Percentiles rank a stretch among this genome's conserved stretches.
These are phyloP conservation scores for Xanthia togata DNA, from an alignment of 2,888 invertebrate species.

Conservation along the genomic window DNA sequence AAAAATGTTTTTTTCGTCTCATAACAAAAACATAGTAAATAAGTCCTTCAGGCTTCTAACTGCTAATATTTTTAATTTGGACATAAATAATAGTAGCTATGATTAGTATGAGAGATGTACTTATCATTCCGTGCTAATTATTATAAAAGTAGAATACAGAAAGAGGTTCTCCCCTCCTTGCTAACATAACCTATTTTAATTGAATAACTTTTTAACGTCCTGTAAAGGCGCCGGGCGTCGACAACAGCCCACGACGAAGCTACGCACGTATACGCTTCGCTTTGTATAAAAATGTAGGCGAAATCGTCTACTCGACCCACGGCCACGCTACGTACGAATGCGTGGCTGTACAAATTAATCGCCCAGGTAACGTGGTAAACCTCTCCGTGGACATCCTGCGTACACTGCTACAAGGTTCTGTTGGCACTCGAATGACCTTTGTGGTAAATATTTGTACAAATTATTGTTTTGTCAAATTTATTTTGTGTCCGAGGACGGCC, in stretches of 20 bases:
- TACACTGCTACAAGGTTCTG: too few species aligned
- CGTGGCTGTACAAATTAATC: background rate
- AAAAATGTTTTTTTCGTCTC: background rate
- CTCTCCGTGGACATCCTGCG: too few species aligned
- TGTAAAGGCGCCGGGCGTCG: background rate
- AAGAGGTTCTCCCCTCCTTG: background rate
- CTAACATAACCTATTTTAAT: constrained; percentile 12
- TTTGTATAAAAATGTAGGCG: background rate
- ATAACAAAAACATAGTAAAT: background rate
- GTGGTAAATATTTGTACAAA: too few species aligned
- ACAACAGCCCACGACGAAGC: background rate
- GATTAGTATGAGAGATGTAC: background rate
- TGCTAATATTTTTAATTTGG: background rate
- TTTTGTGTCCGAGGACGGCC: too few species aligned
- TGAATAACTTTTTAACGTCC: constrained; percentile 14
- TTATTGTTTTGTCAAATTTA: too few species aligned
- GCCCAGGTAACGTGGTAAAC: too few species aligned
- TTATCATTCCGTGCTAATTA: background rate
- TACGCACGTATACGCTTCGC: background rate
- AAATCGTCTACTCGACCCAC: too few species aligned
- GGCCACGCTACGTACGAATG: background rate
- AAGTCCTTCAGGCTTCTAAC: background rate
- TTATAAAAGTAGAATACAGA: background rate
- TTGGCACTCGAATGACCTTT: too few species aligned
- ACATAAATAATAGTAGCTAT: background rate